Evolutionary conservation across 2,113 vertebrate genomes (phyloP).

Genomic region (Larimichthys polyactis): DNA sequence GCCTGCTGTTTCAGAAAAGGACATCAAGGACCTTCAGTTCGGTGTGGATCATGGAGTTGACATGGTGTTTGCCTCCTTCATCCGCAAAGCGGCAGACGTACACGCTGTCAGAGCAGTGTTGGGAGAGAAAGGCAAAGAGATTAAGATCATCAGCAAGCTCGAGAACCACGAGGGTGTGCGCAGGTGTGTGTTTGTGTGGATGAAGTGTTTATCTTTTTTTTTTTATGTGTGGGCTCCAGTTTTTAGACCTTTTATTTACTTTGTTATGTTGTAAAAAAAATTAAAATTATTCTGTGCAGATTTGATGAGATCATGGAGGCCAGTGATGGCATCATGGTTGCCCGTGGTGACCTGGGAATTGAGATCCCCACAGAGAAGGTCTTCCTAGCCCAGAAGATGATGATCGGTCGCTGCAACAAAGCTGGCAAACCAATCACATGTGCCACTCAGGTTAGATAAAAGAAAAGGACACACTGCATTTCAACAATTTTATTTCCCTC

Average conservation of each 20-base stretch:
- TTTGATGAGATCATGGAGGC: constrained; percentile 99
- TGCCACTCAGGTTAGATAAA: constrained; percentile 91
- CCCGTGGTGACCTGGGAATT: constrained; percentile 96
- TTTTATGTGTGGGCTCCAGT: background rate
- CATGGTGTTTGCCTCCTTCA: constrained; percentile 99
- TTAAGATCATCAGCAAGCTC: constrained; percentile 99
- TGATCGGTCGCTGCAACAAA: constrained; percentile 98
- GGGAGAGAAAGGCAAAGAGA: constrained; percentile 97
- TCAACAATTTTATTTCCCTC: background rate
- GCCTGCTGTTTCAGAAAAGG: constrained; percentile 95
- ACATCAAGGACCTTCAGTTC: constrained; percentile 92
- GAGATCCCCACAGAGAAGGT: constrained; percentile 99
- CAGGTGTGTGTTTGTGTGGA: constrained; percentile 83
- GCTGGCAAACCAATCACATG: constrained; percentile 98
- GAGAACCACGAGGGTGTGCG: constrained; percentile 98
- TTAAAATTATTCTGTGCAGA: constrained; percentile 72
- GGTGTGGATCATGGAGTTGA: constrained; percentile 94
- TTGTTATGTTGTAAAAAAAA: too few relatives aligned
- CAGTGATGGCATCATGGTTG: constrained; percentile 99
- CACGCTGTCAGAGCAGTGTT: constrained; percentile 93
- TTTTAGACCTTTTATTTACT: background rate
- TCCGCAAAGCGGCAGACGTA: constrained; percentile 94
- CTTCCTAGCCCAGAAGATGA: constrained; percentile 99
- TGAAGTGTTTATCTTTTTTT: background rate
- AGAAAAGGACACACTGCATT: background rate